These are phyloP conservation scores for Agapornis roseicollis DNA, from an alignment of 2,113 vertebrate species.

Conservation along the genomic window DNA sequence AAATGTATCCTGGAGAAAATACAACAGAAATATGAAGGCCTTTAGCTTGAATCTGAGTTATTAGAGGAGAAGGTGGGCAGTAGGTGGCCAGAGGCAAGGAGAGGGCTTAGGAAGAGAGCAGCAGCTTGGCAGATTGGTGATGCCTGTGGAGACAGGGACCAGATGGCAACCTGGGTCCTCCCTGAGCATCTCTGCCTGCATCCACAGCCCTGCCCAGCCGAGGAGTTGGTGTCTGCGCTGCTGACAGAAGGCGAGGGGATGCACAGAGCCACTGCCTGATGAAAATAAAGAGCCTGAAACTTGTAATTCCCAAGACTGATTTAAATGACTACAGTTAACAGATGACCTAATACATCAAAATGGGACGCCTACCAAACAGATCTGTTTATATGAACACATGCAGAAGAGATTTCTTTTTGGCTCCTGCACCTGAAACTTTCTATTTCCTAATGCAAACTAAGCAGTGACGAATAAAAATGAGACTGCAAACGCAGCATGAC, in stretches of 20 bases:
- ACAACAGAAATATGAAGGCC: not conserved
- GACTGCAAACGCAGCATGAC: not conserved
- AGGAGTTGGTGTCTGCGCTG: not conserved
- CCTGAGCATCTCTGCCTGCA: not conserved
- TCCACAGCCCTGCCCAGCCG: not conserved
- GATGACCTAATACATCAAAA: constrained; percentile 17
- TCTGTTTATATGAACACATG: not conserved
- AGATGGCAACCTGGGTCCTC: not conserved
- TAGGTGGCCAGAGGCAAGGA: not conserved
- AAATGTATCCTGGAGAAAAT: not conserved
- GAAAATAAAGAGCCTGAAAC: constrained; percentile 16
- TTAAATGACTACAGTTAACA: constrained; percentile 23
- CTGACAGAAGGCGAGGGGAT: not conserved
- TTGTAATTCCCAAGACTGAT: not conserved
- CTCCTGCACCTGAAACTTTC: constrained; percentile 19
- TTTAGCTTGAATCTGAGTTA: not conserved
- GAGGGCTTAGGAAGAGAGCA: not conserved
- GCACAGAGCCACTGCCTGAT: not conserved
- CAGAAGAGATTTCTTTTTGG: constrained; percentile 6
- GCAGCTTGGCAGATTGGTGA: not conserved
- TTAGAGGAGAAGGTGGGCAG: not conserved
- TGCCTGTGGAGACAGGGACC: not conserved
- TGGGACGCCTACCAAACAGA: not conserved
- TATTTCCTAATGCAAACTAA: constrained; percentile 43
- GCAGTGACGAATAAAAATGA: constrained; percentile 39